These are phyloP conservation scores for Melanerpes formicivorus DNA, from an alignment of 2,113 vertebrate species.

Conservation along the genomic window DNA sequence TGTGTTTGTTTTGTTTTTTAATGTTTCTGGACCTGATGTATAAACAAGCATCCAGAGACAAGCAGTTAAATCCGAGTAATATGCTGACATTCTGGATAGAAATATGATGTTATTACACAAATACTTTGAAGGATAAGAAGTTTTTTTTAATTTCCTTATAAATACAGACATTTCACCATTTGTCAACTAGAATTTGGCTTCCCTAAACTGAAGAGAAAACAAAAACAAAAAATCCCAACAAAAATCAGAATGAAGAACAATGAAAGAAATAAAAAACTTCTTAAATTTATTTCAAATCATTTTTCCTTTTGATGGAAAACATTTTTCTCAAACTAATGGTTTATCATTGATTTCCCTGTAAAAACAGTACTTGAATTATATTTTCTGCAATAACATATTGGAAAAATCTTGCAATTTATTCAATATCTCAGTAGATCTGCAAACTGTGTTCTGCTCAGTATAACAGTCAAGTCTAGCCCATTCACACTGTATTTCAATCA, in stretches of 20 bases:
- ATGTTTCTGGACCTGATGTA: background rate
- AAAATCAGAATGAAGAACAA: background rate
- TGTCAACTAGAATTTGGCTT: background rate
- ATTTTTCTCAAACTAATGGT: background rate
- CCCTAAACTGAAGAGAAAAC: background rate
- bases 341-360: slow-evolving; percentile 46
- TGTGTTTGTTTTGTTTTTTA: background rate
- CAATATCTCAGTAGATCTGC: background rate
- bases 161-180: background rate
- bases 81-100: background rate
- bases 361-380: slow-evolving; percentile 23
- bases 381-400: background rate
- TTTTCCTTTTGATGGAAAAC: slow-evolving; percentile 34
- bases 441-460: background rate
- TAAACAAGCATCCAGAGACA: background rate
- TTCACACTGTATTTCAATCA: background rate
- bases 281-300: background rate
- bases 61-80: background rate
- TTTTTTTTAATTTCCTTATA: background rate
- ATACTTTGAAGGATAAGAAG: background rate
- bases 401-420: slow-evolving; percentile 17
- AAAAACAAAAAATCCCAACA: background rate
- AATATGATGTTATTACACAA: background rate
- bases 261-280: background rate
- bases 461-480: background rate